Base-by-base conservation (phyloP, 1,140 invertebrate species). In the Frieseomelitta varia region DNA sequence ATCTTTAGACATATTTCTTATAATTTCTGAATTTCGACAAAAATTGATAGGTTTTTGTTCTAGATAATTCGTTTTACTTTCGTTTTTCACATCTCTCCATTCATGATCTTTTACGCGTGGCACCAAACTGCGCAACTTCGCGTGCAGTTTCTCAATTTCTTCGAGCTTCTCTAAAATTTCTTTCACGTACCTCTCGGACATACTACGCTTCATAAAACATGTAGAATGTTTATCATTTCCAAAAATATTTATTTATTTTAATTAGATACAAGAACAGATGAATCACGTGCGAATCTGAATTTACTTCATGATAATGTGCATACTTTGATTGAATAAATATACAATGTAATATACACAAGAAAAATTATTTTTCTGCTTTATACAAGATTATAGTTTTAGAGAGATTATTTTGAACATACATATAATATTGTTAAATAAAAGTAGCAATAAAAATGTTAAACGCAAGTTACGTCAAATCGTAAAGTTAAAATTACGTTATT, bases 111-210 rank as follows among this genome's bases (percentile, higher is more conserved):
- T 84, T 65, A 78, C 73, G 2, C 78, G 77, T 0, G 87, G 84
- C 24, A 89, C 80, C 30, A 89, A 65, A 53, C 63, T 77, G 4
- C 86, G 81, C 34, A 91, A 76, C 27, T 91, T 81, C 51, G 76
- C 8, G 15, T 90, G 90, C 24, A 91, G 39, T n/a, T 88, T 88
- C 47, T 91, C 88, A 71, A 91, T 88, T 69, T 91, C 85, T 8
- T 91, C 81, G 10, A 91, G 80, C 11, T 87, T 88, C 15, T 69
- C 56, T 56, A 91, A 69, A 53, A 91, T 82, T 14, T 81, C 72
- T 53, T 84, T 79, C 58, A 85, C 63, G 1, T 79, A 77, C 15
- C 39, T 73, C 15, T 88, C 78, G 24, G 78, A 74, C 87, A 87
- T 85, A 24, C 68, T 55, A 19, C 11, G 19, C 15, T 27, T 51